Evolutionary conservation across 2,797 vertebrate species (phyloP).

Genomic region (Threskiornis aethiopicus): DNA sequence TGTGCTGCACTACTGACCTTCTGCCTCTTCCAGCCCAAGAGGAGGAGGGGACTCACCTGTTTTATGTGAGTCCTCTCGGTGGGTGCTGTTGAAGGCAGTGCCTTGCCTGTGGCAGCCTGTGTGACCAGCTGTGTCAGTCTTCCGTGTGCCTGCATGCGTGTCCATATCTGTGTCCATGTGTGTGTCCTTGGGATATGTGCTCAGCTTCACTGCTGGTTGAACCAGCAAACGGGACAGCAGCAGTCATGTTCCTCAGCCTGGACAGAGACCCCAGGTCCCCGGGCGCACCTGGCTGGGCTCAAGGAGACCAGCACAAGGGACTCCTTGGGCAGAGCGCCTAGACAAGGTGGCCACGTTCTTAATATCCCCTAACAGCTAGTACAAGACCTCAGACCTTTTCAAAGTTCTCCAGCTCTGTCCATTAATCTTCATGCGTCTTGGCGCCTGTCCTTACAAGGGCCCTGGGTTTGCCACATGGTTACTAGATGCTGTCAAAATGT

Average conservation of each 20-base stretch:
- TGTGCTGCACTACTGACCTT: neutral
- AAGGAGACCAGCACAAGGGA: neutral
- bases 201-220: neutral
- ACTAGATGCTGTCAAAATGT: neutral
- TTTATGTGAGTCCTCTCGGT: neutral
- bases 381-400: neutral
- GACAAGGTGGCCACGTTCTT: neutral
- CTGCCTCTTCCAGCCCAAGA: neutral
- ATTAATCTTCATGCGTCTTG: neutral
- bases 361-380: neutral
- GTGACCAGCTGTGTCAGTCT: neutral
- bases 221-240: fast-evolving
- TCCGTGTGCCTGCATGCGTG: fast-evolving
- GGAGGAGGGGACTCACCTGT: neutral
- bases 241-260: fast-evolving
- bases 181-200: neutral
- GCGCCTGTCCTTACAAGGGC: neutral
- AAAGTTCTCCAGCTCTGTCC: neutral
- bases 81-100: neutral
- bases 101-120: neutral
- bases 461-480: neutral
- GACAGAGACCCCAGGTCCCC: fast-evolving
- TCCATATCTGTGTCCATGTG: fast-evolving
- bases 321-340: neutral
- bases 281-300: fast-evolving